Percentiles rank a stretch among this genome's conserved stretches.
Evolutionary conservation across 2,888 invertebrate genomes (phyloP).

Genomic region (Scaptomyza reducta): DNA sequence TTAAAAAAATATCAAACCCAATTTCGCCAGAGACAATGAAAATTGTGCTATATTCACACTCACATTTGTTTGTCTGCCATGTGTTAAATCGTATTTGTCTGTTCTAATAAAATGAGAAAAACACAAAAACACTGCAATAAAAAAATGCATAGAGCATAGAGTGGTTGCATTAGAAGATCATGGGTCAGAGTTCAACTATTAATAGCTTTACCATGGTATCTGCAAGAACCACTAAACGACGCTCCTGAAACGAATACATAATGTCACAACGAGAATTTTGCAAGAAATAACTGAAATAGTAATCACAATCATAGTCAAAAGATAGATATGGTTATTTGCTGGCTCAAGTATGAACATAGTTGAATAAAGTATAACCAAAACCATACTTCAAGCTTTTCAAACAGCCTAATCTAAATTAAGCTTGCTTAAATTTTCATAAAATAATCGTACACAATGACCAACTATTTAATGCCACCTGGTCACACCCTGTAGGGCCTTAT

Average conservation of each 20-base stretch:
- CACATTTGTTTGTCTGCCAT: constrained; percentile 20
- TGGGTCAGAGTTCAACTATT: background rate
- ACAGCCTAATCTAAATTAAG: no score
- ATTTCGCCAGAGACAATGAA: constrained; percentile 42
- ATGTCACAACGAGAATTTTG: no score
- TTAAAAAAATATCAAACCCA: constrained; percentile 50
- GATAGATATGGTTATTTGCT: no score
- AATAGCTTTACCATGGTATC: background rate
- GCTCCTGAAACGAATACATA: background rate
- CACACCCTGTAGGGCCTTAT: background rate
- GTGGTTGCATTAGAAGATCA: constrained; percentile 5
- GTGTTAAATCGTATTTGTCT: constrained; percentile 45
- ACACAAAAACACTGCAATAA: constrained; percentile 19
- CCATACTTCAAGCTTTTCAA: no score
- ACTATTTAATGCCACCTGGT: background rate
- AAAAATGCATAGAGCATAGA: constrained; percentile 28
- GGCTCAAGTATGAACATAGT: no score
- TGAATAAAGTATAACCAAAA: no score
- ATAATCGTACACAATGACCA: no score
- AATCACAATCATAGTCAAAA: no score
- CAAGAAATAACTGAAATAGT: no score
- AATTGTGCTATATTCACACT: constrained; percentile 10
- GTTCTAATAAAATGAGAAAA: constrained; percentile 23
- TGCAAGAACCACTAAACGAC: no score
- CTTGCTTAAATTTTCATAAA: no score